Evolutionary conservation across 1,140 invertebrate species (phyloP), one percentile per base, ranked within the genome.

Genomic region (Zaprionus camerounensis): DNA sequence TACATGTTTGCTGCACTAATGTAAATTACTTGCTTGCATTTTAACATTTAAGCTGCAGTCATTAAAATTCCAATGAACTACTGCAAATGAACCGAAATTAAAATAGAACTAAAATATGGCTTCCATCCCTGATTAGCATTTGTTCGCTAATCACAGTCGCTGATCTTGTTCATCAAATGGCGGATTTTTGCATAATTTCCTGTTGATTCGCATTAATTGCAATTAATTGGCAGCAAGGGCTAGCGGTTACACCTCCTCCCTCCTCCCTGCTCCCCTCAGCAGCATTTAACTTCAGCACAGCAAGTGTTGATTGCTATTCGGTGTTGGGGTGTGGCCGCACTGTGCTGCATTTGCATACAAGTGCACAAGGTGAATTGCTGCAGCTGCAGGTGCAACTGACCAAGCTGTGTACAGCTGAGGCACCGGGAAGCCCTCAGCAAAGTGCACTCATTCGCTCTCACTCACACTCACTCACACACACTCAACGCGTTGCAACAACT

Each of bases 221-320:
- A 55, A 75, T 88, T 86, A 83, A 86, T 88, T 88, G 84, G 84
- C 81, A 67, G 72, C 77, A 83, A 86, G 84, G 83, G 84, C 83
- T 58, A 20, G 38, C 58, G 12, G 6, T 12, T 36, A 31, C 58
- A 0, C 17, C 34, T 15, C 17, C 20, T 17, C 6, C 26, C 17
- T 61, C 5, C 24, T 28, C 6, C 26, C 20, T 20, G 20, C 20
- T 20, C 20, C 20, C n/a, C 41, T 64, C 13, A 3, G n/a, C 11
- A 26, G 31, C 0, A 0, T 1, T 34, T 11, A 34, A 2, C 31
- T 34, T 34, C 31, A 34, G 6, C 41, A 24, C 66, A 65, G 28
- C 77, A 83, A 88, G 83, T 85, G 82, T 79, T 88, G 84, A 84
- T 87, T 84, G 78, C 71, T 81, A 78, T 84, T 72, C 78, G 67